Evolutionary conservation across 2,113 vertebrate species (phyloP).

Genomic region (Salvelinus namaycush): DNA sequence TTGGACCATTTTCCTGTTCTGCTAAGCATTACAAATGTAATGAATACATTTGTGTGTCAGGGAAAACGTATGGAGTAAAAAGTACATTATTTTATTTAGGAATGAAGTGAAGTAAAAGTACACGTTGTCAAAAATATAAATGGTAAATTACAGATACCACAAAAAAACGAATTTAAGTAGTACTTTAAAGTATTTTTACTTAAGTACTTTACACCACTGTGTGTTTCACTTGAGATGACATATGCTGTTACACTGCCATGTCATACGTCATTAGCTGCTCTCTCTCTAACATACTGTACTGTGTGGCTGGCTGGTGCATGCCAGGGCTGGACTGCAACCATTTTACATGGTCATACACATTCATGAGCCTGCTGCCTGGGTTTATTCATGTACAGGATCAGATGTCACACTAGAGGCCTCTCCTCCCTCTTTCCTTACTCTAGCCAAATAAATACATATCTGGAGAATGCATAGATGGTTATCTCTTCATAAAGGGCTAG

Average conservation of each 20-base stretch:
- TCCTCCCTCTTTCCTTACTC: conserved; percentile 10
- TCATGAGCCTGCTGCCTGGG: conserved; percentile 19
- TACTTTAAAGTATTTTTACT: too few species aligned
- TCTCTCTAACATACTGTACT: conserved; percentile 2
- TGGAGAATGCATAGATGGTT: not conserved
- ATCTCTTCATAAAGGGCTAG: not conserved
- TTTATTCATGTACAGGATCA: conserved; percentile 22
- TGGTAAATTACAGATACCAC: too few species aligned
- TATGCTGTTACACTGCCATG: not conserved
- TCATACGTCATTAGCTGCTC: conserved; percentile 4
- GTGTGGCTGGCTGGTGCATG: not conserved
- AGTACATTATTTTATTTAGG: too few species aligned
- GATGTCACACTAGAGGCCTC: conserved; percentile 18
- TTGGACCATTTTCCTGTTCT: too few species aligned
- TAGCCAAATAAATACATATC: not conserved
- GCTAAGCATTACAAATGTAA: too few species aligned
- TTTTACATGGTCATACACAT: conserved; percentile 16
- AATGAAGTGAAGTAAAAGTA: too few species aligned
- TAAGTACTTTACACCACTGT: too few species aligned
- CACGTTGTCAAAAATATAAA: too few species aligned
- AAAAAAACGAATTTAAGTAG: too few species aligned
- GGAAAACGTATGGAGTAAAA: too few species aligned
- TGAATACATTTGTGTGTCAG: too few species aligned
- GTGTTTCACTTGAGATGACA: conserved; percentile 17
- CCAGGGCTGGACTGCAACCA: conserved; percentile 13